Base-by-base conservation (phyloP, 1,140 invertebrate genomes). In the Myzus persicae region DNA sequence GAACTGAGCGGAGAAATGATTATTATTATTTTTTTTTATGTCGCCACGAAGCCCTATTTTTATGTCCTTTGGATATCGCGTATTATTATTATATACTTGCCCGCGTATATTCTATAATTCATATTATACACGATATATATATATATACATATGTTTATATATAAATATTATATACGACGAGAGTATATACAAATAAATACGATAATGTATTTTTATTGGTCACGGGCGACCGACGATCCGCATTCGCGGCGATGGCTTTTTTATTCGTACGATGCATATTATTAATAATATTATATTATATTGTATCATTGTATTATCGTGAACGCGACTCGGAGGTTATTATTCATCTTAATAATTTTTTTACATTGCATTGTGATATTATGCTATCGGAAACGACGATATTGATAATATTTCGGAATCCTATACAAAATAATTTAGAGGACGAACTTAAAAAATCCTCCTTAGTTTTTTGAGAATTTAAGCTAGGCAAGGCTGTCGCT, bases 171-270 rank as follows among this genome's bases (percentile, higher is more conserved):
- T 51, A 51, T 14, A 22, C 48, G 48, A 51, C 59, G 14, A n/a
- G 14, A n/a, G 59, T 76, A 9, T 24, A 40, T 11, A 26, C 24
- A 84, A 18, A 76, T n/a, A 76, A 84, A 38, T 84, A 84, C 40
- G 24, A 42, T 84, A 84, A 42, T 42, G 82, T 20, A 84, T 84
- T 84, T 84, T 84, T 84, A 84, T 84, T 84, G 82, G 82, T 84
- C 24, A 84, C 82, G 82, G 24, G 8, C 82, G 9, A 84, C 82
- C 59, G 38, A 84, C 24, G 82, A 84, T 26, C 36, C 38, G 38
- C 14, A 40, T 84, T 84, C 40, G 24, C 8, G 24, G n/a, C 6
- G 59, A 76, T n/a, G n/a, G 59, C 14, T 76, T n/a, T 22, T 76
- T 18, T 51, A 22, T 51, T 76, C 59, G 31, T n/a, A 76, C 8